Evolutionary conservation across 2,797 vertebrate genomes (phyloP).

Genomic region (Squalus acanthias): DNA sequence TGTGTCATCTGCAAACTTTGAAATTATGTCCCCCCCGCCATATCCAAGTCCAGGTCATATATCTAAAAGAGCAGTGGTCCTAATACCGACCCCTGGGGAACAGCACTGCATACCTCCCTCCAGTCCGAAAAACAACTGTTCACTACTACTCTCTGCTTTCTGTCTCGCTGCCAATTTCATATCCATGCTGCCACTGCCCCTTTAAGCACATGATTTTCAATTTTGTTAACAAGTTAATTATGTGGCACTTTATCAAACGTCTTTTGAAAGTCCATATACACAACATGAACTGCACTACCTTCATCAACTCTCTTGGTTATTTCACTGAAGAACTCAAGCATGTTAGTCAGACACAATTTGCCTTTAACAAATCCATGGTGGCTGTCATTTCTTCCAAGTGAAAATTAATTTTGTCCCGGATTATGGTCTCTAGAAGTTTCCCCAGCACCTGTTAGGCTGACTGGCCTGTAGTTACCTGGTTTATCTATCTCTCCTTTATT

Average conservation of each 20-base stretch:
- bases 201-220: neutral
- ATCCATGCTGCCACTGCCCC: neutral
- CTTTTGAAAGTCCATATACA: neutral
- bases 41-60: neutral
- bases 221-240: neutral
- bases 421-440: neutral
- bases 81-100: neutral
- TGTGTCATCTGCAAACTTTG: neutral
- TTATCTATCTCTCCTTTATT: neutral
- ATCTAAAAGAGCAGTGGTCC: neutral
- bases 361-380: neutral
- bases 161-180: neutral
- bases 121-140: neutral
- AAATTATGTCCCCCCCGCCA: too few species aligned
- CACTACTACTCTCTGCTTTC: neutral
- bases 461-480: neutral
- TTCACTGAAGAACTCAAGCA: neutral
- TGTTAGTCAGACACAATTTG: neutral
- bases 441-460: neutral
- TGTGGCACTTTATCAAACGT: neutral
- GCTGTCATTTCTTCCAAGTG: neutral
- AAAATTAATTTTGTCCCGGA: neutral
- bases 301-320: neutral
- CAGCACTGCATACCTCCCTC: neutral
- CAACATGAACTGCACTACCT: neutral